Evolutionary conservation across 2,888 invertebrate species (phyloP).

Genomic region (Nemotelus nigrinus): DNA sequence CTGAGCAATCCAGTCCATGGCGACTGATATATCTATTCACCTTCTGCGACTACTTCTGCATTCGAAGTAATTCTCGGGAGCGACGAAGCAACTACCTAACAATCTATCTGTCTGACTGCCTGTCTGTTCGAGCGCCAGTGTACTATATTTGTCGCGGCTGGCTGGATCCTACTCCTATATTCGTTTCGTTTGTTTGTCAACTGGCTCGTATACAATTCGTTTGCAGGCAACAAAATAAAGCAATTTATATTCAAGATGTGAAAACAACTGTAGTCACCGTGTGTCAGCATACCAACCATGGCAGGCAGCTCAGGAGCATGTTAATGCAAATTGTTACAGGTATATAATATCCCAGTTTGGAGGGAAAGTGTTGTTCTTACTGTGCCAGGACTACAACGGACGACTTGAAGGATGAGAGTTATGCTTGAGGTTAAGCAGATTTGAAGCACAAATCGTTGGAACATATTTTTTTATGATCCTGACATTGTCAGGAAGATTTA

Average conservation of each 20-base stretch:
- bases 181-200: slow-evolving; percentile 55
- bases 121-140: slow-evolving; percentile 44
- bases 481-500: slow-evolving; percentile 40
- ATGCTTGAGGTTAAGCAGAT: slow-evolving; percentile 25
- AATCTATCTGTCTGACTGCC: slow-evolving; percentile 46
- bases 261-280: slow-evolving; percentile 56
- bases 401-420: slow-evolving; percentile 4
- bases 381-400: background rate
- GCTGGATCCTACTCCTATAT: background rate
- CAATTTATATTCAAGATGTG: slow-evolving; percentile 65
- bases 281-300: slow-evolving; percentile 46
- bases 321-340: slow-evolving; percentile 51
- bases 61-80: background rate
- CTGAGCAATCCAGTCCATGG: slow-evolving; percentile 34
- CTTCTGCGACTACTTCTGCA: slow-evolving; percentile 29
- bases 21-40: slow-evolving; percentile 47
- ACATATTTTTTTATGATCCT: slow-evolving; percentile 38
- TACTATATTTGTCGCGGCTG: background rate
- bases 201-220: slow-evolving; percentile 55
- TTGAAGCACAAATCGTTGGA: slow-evolving; percentile 11
- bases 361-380: background rate
- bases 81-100: background rate
- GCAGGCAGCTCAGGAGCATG: slow-evolving; percentile 44
- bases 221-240: slow-evolving; percentile 58
- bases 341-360: slow-evolving; percentile 33